Conservation (phyloP, 2,113 vertebrate species). For the Pachycephala philippinensis region DNA sequence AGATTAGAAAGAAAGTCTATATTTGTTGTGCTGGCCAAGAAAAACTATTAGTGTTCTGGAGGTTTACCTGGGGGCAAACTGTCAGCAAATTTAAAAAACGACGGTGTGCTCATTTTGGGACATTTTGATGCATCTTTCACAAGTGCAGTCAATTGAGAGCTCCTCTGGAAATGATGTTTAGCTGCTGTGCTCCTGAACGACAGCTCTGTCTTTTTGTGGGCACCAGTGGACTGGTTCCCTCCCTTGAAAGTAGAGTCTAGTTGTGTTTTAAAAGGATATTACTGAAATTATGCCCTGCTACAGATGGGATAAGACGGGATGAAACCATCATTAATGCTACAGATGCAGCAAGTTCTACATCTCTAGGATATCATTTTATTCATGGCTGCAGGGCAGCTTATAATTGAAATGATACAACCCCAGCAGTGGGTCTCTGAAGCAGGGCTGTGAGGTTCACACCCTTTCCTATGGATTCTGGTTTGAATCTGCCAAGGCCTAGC, state of each 20-base stretch:
- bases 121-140: slow-evolving; percentile 1
- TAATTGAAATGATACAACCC: background rate
- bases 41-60: background rate
- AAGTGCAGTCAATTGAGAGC: slow-evolving; percentile 28
- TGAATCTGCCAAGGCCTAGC: background rate
- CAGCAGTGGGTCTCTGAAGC: background rate
- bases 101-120: background rate
- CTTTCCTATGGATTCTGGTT: background rate
- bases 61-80: background rate
- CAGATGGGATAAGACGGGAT: background rate
- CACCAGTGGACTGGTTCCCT: background rate
- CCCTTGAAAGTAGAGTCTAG: background rate
- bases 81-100: slow-evolving; percentile 5
- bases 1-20: background rate
- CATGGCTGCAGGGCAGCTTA: background rate
- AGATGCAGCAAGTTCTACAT: background rate
- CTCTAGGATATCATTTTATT: background rate
- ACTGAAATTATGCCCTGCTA: background rate
- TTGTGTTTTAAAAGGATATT: background rate
- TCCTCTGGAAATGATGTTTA: background rate
- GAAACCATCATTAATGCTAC: background rate
- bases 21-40: background rate
- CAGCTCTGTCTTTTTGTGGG: background rate
- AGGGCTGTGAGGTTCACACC: background rate
- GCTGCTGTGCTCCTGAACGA: background rate